Base-by-base conservation (phyloP, 2,888 invertebrate species). In the Anthrax anthrax region DNA sequence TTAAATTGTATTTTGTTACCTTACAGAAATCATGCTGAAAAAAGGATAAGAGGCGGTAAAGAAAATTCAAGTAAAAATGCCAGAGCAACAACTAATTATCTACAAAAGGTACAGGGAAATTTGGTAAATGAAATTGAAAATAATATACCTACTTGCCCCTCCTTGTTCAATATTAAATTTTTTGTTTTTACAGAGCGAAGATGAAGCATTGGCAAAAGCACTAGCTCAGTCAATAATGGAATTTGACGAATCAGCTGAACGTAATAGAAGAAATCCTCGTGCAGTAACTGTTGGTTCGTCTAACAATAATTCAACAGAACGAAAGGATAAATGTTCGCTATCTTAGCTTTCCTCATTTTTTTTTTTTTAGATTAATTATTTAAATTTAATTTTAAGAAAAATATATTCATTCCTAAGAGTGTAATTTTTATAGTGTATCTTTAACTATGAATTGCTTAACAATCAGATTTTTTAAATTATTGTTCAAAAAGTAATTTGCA, bases 191-290 rank as follows among this genome's bases (percentile, higher is more conserved):
- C 60, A 78, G 81, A 81, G 80, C 53, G 94, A 94, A 71, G 94
- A 95, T 61, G 94, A 92, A 65, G 92, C 90, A 0, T 65, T 94
- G 44, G 91, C 91, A 0, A 78, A 78, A 56, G 92, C 92, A 0
- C 67, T 95, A 18, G 82, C 87, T 4, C 67, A 84, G 14, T 89
- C 89, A 0, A 69, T 88, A 16, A 63, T 66, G 62, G 76, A 76
- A 43, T 57, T 65, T 34, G 67, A 67, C 53, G 74, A 76, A 37
- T 61, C 67, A n/a, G 59, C 60, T 10, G 57, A 59, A 43, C 52
- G 56, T 8, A 59, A 55, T 49, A 56, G 57, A 27, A 52, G 56
- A 44, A 43, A 14, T 37, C 13, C 6, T 4, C 41, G 23, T 18
- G 43, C 54, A 12, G 52, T 58, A 18, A 43, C 57, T 8, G 65